These are phyloP conservation scores for Chiroxiphia lanceolata DNA, from an alignment of 2,797 vertebrate genomes.

Conservation along the genomic window DNA sequence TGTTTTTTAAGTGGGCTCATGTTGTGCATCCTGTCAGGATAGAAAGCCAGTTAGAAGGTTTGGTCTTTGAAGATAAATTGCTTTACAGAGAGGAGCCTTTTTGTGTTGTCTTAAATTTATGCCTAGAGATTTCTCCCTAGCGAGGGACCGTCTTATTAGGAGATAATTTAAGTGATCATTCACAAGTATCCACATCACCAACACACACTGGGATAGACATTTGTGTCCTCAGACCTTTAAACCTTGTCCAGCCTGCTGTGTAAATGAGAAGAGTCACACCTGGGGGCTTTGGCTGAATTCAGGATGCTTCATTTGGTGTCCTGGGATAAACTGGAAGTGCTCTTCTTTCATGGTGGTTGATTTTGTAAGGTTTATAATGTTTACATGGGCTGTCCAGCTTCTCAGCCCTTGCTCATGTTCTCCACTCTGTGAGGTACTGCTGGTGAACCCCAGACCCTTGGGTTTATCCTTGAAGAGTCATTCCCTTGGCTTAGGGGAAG, in stretches of 20 bases:
- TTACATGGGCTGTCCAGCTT: not conserved
- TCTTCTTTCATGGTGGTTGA: not conserved
- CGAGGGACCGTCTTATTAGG: not conserved
- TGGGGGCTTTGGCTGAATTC: not conserved
- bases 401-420: not conserved
- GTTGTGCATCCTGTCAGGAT: not conserved
- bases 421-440: not conserved
- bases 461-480: fast-evolving
- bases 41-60: not conserved
- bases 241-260: not conserved
- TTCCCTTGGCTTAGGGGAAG: not conserved
- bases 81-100: not conserved
- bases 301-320: not conserved
- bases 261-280: not conserved
- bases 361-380: fast-evolving
- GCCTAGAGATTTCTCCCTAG: not conserved
- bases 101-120: not conserved
- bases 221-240: not conserved
- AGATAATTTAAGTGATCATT: not conserved
- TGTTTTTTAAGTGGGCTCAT: not conserved
- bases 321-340: too few species aligned
- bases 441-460: not conserved
- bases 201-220: not conserved
- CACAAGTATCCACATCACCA: not conserved
- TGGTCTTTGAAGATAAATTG: not conserved